Percentiles rank a stretch among this genome's conserved stretches.
Conservation (phyloP, 2,888 invertebrate species). For the Eupithecia exiguata region DNA sequence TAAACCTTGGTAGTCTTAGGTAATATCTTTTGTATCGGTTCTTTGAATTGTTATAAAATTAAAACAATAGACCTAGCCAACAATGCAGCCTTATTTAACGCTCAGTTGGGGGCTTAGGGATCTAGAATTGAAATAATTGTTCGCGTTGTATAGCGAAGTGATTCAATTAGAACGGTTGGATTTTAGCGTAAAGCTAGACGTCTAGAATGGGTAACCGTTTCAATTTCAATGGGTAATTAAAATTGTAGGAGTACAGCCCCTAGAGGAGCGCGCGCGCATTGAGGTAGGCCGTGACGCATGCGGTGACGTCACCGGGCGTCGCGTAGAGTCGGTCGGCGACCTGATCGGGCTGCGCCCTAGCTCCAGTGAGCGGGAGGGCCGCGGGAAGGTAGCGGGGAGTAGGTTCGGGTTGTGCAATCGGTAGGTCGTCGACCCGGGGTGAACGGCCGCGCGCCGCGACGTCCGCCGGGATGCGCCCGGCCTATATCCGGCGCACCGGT, state of each 20-base stretch:
- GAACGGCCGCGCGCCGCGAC: constrained; percentile 79
- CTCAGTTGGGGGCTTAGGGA: neutral
- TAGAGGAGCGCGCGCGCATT: constrained; percentile 82
- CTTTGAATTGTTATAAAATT: neutral
- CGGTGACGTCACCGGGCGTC: constrained; percentile 74
- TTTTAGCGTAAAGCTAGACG: constrained; percentile 5
- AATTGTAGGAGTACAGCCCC: constrained; percentile 77
- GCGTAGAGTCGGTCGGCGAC: constrained; percentile 74
- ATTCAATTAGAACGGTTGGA: neutral
- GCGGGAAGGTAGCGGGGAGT: constrained; percentile 57
- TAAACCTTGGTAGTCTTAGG: neutral
- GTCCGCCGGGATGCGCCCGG: constrained; percentile 83
- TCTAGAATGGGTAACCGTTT: constrained; percentile 23
- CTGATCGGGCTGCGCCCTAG: constrained; percentile 67
- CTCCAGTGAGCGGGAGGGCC: constrained; percentile 66
- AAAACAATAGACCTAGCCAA: neutral
- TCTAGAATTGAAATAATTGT: neutral
- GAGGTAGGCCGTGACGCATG: constrained; percentile 84
- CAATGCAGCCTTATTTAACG: neutral
- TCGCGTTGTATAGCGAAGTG: neutral
- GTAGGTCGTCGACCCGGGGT: constrained; percentile 81
- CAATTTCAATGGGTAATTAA: constrained; percentile 52
- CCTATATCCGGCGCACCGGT: constrained; percentile 84
- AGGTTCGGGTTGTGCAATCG: constrained; percentile 77
- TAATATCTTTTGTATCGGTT: neutral